Evolutionary conservation across 2,797 vertebrate genomes (phyloP), one percentile per base, ranked within the genome.

Genomic region (Propithecus deckenii): DNA sequence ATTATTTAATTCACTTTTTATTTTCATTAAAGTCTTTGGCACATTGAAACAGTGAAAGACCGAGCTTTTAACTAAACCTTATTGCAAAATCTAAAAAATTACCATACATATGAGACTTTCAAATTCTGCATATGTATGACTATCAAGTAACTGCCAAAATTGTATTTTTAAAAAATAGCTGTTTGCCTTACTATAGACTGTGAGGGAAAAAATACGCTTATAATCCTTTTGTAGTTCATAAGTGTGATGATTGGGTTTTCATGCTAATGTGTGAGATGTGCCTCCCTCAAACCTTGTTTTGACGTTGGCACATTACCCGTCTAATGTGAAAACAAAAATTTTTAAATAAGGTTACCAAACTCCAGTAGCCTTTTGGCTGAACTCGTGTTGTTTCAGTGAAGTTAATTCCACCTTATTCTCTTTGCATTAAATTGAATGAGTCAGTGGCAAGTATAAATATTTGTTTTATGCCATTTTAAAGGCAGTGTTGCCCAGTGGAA

Each of bases 21-120:
- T 94, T 87, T 95, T 91, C 50, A 95, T 95, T 87, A 89, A 88
- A 92, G 71, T 90, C 43, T 83, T 92, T 71, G 35, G n/a, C 61
- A 96, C 50, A 52, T 35, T 87, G 72, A 91, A 94, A 90, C 18
- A 65, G 32, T 87, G 61, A 91, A 94, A 90, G 18, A 65, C 72
- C 59, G 88, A 69, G 14, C 28, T 96, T 90, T 96, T 86, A 35
- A 94, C 28, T 92, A 95, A 88, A 74, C 55, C 38, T 88, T 85
- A 74, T 78, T 93, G 14, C 38, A 93, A 94, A 28, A 74, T 86
- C 28, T 94, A 79, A 96, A 96, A 50, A 90, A 86, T 96, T 83
- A 61, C 7, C n/a, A 67, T 28, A 50, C 30, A 43, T 30, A 1
- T 88, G 30, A 97, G 85, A 81, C 71, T 83, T 93, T 83, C 30